Evolutionary conservation across 1,140 invertebrate genomes (phyloP), one percentile per base, ranked within the genome.

Genomic region (Idris sp.): DNA sequence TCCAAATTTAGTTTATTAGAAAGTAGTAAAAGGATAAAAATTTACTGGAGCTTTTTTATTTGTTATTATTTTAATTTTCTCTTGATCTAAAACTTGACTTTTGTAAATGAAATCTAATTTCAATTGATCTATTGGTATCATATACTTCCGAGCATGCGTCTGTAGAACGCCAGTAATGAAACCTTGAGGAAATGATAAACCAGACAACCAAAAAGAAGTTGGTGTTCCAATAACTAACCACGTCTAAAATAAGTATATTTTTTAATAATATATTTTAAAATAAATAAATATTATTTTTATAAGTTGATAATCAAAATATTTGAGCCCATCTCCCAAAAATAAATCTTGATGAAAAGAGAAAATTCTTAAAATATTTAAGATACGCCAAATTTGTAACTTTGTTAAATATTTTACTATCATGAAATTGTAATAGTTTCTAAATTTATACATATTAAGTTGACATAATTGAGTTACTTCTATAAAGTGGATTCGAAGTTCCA

Each of bases 141-240:
- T 89, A 71, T 95, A 94, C 77, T 93, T 93, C 26, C 96, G 88
- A 0, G 95, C 94, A 84, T 92, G 93, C 0, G 95, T 95, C 86
- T 97, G 96, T 40, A 96, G 86, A 9, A 93, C 90, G 2, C 94
- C 95, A 4, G 96, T 97, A 51, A 97, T 89, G 80, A 97, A 95
- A 28, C 95, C 95, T 90, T 97, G 96, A 0, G 95, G 95, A 82
- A 96, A 97, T 83, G 95, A 97, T 78, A 97, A 92, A 10, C 96
- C 96, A 28, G 95, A 95, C 19, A 97, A 84, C 96, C 96, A 97
- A 80, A 92, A 97, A 3, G 95, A 96, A 25, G 90, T 89, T 7
- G 94, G 94, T n/a, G 86, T 87, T 3, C 91, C 91, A 6, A 90
- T 88, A 28, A 87, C 84, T 8, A 94, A 86, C 96, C 96, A 97